Percentiles rank a stretch among this genome's conserved stretches.
phyloP scores from a whole-genome alignment of 2,797 vertebrate species.

The Lerista edwardsae region DNA sequence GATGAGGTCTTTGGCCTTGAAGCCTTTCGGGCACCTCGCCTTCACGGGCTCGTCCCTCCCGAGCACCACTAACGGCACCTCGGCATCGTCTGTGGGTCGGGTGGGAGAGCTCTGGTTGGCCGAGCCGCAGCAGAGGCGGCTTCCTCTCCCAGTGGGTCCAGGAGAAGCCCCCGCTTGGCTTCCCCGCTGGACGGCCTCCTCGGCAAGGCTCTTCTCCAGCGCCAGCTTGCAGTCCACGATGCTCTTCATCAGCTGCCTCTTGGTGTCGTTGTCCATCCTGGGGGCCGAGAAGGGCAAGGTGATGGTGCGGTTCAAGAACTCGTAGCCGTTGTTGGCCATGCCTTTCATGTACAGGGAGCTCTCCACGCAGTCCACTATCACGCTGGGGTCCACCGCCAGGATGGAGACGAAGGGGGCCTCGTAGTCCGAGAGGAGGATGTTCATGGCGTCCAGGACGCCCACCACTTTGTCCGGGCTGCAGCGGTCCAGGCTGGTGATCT shows the following conservation, averaged over 20 bases:
- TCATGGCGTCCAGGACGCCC: constrained; percentile 79
- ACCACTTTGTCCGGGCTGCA: constrained; percentile 80
- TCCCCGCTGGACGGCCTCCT: constrained; percentile 11
- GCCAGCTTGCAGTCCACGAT: neutral
- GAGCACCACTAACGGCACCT: constrained; percentile 82
- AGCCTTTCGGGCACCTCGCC: constrained; percentile 68
- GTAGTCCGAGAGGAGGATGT: constrained; percentile 82
- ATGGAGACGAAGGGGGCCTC: constrained; percentile 82
- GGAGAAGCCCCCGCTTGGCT: constrained; percentile 54
- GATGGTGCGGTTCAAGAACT: constrained; percentile 79
- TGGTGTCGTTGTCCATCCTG: constrained; percentile 71
- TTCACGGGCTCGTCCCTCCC: constrained; percentile 76
- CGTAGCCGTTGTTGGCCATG: constrained; percentile 72
- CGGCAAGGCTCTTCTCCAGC: constrained; percentile 30
- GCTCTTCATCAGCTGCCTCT: constrained; percentile 39
- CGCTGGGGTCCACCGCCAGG: constrained; percentile 79
- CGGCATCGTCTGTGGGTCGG: constrained; percentile 78
- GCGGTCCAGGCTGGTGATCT: constrained; percentile 81
- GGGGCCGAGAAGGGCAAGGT: constrained; percentile 82
- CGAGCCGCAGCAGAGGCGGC: constrained; percentile 77
- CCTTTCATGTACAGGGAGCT: constrained; percentile 67
- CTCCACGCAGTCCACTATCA: constrained; percentile 80
- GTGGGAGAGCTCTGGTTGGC: constrained; percentile 77
- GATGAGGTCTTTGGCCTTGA: constrained; percentile 75
- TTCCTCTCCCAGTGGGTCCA: too few species aligned